Conservation (phyloP, 2,113 vertebrate genomes). For the Spea multiplicata region DNA sequence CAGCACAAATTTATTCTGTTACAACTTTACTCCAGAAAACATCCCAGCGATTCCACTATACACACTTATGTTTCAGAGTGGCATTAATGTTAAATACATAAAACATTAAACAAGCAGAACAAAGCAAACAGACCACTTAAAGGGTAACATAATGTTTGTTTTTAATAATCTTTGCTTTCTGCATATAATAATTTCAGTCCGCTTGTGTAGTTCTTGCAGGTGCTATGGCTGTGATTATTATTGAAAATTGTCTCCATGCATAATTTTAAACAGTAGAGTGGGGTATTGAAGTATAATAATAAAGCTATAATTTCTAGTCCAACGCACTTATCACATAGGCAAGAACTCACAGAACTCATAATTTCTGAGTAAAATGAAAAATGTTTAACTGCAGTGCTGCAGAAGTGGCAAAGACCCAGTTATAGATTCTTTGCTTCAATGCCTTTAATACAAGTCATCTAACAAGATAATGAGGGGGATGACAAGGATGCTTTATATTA, state of each 20-base stretch:
- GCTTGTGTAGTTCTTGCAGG: constrained; percentile 20
- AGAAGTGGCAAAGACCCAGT: constrained; percentile 54
- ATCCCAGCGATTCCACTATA: no score
- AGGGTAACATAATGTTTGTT: background rate
- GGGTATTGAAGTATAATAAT: constrained; percentile 54
- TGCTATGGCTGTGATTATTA: constrained; percentile 51
- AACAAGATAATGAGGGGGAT: constrained; percentile 61
- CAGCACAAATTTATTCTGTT: no score
- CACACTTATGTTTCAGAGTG: no score
- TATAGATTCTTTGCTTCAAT: constrained; percentile 60
- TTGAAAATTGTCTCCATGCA: constrained; percentile 45
- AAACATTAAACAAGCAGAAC: no score
- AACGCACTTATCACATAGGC: constrained; percentile 54
- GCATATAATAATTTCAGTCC: background rate
- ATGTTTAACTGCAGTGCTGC: constrained; percentile 49
- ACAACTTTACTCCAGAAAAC: no score
- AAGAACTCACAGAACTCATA: constrained; percentile 51
- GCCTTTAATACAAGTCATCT: constrained; percentile 62
- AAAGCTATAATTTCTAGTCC: constrained; percentile 65
- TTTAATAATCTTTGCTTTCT: background rate
- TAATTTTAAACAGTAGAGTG: constrained; percentile 54
- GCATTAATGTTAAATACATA: no score
- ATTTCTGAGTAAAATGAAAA: constrained; percentile 55
- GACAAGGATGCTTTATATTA: constrained; percentile 62
- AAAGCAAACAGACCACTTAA: background rate